Percentiles rank a stretch among this genome's conserved stretches.
These are phyloP conservation scores for Psilanteris sp. DNA, from an alignment of 1,140 invertebrate species.

Conservation along the genomic window DNA sequence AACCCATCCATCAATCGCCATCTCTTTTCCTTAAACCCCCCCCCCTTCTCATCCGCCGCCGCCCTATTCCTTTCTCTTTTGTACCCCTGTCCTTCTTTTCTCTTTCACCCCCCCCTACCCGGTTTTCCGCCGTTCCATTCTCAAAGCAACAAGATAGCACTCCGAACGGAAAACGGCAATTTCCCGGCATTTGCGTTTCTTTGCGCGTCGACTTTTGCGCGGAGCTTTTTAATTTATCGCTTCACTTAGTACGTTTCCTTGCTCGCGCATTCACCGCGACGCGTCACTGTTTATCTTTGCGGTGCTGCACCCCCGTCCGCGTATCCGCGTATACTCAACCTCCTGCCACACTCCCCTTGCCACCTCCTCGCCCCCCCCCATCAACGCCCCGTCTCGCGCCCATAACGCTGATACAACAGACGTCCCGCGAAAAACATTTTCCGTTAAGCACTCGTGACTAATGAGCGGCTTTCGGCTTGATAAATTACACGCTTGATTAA, in stretches of 20 bases:
- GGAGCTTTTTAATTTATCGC: slow-evolving; percentile 43
- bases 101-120: too few species aligned
- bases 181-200: slow-evolving; percentile 31
- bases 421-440: slow-evolving; percentile 18
- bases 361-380: not conserved
- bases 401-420: slow-evolving; percentile 17
- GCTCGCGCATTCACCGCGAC: slow-evolving; percentile 11
- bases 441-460: slow-evolving; percentile 26
- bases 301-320: too few species aligned
- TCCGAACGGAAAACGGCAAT: slow-evolving; percentile 19
- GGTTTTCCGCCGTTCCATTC: too few species aligned
- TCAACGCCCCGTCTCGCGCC: too few species aligned
- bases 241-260: slow-evolving; percentile 34
- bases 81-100: too few species aligned
- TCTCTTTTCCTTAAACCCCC: too few species aligned
- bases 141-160: slow-evolving; percentile 11
- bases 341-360: not conserved
- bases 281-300: slow-evolving; percentile 34
- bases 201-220: slow-evolving; percentile 5
- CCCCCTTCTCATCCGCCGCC: too few species aligned
- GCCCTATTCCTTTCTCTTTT: too few species aligned
- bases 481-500: slow-evolving; percentile 28
- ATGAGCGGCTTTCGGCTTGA: slow-evolving; percentile 22
- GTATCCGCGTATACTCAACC: too few species aligned
- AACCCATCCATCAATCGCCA: too few species aligned